phyloP scores from a whole-genome alignment of 1,140 invertebrate species.

The Drosophila orena region DNA sequence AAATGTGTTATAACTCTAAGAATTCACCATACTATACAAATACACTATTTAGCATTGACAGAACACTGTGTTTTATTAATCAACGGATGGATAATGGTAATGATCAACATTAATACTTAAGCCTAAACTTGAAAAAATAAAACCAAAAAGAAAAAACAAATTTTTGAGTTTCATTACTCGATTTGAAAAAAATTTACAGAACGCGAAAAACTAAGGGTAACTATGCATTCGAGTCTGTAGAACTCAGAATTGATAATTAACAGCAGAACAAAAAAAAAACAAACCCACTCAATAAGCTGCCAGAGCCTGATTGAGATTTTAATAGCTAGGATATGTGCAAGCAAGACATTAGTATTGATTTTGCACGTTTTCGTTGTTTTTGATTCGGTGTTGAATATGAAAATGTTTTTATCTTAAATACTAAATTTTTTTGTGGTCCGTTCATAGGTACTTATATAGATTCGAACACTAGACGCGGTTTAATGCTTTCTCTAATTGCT shows the following conservation, averaged over 20 bases:
- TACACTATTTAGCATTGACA: slow-evolving; percentile 15
- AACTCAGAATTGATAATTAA: background rate
- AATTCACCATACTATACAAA: slow-evolving; percentile 11
- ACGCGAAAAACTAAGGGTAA: background rate
- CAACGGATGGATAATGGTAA: slow-evolving; percentile 10
- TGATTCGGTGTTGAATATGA: background rate
- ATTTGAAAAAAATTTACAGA: slow-evolving; percentile 4
- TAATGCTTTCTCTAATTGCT: slow-evolving; percentile 28
- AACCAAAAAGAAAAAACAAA: slow-evolving; percentile 1
- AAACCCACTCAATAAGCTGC: background rate
- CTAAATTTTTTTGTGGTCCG: background rate
- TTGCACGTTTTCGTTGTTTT: background rate
- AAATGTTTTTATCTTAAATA: too few species aligned
- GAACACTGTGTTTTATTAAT: slow-evolving; percentile 21
- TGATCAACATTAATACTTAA: slow-evolving; percentile 42
- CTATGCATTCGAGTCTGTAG: too few species aligned
- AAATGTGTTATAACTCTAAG: slow-evolving; percentile 38
- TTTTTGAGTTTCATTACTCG: slow-evolving; percentile 4
- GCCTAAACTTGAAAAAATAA: slow-evolving; percentile 4
- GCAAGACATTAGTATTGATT: background rate
- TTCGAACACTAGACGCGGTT: background rate
- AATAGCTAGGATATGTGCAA: background rate
- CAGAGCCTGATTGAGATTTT: background rate
- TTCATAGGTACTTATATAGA: background rate
- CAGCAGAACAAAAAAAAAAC: slow-evolving; percentile 8